Percentiles rank a stretch among this genome's conserved stretches.
phyloP scores from a whole-genome alignment of 2,797 vertebrate genomes.

The Malurus leucopterus region DNA sequence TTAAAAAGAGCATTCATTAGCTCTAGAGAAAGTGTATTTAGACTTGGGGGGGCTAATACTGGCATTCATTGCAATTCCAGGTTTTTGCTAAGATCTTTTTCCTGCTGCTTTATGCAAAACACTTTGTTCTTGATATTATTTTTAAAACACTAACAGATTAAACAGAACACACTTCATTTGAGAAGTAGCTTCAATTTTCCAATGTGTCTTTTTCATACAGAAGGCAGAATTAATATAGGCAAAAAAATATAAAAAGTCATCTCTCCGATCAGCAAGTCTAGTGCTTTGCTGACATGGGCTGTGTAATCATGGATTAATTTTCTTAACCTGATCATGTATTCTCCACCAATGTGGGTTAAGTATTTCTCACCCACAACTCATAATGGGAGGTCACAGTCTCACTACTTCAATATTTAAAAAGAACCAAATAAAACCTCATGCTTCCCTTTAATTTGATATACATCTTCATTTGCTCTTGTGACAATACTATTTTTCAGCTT shows the following conservation, averaged over 20 bases:
- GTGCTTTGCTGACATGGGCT: neutral
- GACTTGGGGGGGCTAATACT: neutral
- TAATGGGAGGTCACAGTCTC: neutral
- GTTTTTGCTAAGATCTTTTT: neutral
- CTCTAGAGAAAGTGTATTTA: neutral
- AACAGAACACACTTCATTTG: neutral
- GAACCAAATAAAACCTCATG: neutral
- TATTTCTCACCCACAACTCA: neutral
- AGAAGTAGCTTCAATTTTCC: neutral
- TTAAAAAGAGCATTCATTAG: neutral
- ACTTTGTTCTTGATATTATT: neutral
- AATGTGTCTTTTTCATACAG: accelerated
- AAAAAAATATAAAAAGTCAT: neutral
- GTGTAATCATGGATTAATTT: neutral
- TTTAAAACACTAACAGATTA: conserved; percentile 3
- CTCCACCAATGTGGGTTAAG: accelerated
- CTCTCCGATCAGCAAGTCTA: neutral
- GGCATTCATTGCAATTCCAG: neutral
- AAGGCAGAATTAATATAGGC: neutral
- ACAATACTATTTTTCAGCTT: neutral
- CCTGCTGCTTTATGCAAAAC: neutral
- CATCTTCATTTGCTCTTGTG: neutral
- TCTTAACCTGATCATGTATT: neutral
- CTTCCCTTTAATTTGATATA: neutral
- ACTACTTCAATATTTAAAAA: neutral